Evolutionary conservation across 1,140 invertebrate genomes (phyloP).

Genomic region (Whitmania pigra): DNA sequence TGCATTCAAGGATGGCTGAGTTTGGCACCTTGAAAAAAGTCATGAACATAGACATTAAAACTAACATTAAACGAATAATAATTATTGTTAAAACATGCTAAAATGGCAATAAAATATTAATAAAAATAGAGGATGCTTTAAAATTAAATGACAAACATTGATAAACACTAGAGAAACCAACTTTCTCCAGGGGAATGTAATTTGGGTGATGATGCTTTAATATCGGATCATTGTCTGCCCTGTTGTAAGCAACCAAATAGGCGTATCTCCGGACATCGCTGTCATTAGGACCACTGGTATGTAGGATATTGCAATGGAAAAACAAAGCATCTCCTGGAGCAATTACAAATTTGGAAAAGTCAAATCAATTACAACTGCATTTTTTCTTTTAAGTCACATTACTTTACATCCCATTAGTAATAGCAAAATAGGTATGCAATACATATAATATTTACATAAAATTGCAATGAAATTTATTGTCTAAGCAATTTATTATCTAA

Average conservation of each 20-base stretch:
- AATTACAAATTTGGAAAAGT: not conserved
- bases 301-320: conserved; percentile 27
- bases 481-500: too few species aligned
- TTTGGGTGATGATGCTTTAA: conserved; percentile 26
- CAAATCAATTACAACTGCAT: not conserved
- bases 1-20: conserved; percentile 26
- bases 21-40: conserved; percentile 24
- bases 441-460: too few species aligned
- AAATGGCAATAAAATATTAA: not conserved
- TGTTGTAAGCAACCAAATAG: conserved; percentile 25
- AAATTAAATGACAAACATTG: not conserved
- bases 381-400: too few species aligned
- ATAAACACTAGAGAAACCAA: not conserved
- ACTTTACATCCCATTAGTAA: too few species aligned
- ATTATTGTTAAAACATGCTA: not conserved
- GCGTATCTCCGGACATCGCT: conserved; percentile 25
- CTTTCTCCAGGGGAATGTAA: conserved; percentile 26
- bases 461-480: too few species aligned
- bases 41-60: not conserved
- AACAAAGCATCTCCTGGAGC: conserved; percentile 25
- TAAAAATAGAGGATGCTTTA: not conserved
- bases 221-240: conserved; percentile 25
- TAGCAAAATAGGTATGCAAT: too few species aligned
- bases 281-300: conserved; percentile 25
- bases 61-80: not conserved